Evolutionary conservation across 2,888 invertebrate genomes (phyloP), one percentile per base, ranked within the genome.

Genomic region (Odontothrips loti): DNA sequence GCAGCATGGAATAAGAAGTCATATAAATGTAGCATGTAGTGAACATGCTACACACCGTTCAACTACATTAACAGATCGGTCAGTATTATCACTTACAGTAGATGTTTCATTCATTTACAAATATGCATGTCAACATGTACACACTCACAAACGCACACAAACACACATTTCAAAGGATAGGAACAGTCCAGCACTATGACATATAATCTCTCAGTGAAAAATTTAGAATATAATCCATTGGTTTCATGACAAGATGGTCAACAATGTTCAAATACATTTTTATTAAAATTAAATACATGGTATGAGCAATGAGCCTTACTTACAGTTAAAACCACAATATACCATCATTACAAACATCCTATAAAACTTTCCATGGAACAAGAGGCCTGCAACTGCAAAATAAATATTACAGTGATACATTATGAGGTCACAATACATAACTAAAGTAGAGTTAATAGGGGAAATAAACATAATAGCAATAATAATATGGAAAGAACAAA

Each of bases 191-290:
- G 68, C 23, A 68, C 68, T 27, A 12, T 75, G 27, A 27, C 68
- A 75, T 10, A 75, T 27, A 23, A 75, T 15, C 68, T 75, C 27
- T 27, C 68, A 75, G 27, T 75, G 68, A 75, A 75, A 75, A 75
- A 75, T 75, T 75, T 75, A 75, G 68, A 75, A 75, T 75, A 75
- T 75, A 75, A 75, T 23, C 68, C 68, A 23, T 75, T 75, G 68
- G 58, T 75, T 27, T 75, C 9, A 27, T 75, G 68, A 75, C 27
- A 23, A 27, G 68, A 75, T 75, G 68, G 68, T 75, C 68, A 75
- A 27, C 17, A 12, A 23, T 75, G 23, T 75, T 75, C 27, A 12
- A 75, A 27, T 75, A 75, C 68, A 75, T 27, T 27, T 68, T 68
- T 48, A 48, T 15, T 2, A 12, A 51, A 51, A 23, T 68, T 23